A percentile compares a stretch with the other conserved stretches of the same genome.
Evolutionary conservation across 2,113 vertebrate genomes (phyloP).

Genomic region (Sinocyclocheilus anshuiensis): DNA sequence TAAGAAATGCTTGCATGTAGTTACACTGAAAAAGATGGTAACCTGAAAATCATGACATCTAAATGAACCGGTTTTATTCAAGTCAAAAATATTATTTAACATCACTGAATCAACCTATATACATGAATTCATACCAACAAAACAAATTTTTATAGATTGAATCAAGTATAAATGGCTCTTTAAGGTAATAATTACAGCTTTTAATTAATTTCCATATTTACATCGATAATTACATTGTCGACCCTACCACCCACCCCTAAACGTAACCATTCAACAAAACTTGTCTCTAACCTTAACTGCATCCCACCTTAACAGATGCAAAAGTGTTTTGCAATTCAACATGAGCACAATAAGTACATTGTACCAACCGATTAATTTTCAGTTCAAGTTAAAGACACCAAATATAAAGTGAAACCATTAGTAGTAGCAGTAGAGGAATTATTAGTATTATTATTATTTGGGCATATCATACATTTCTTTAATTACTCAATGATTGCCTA

Average conservation of each 20-base stretch:
- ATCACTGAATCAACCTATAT: neutral
- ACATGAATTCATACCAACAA: no score
- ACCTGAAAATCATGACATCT: neutral
- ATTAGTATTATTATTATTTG: neutral
- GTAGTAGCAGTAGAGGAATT: neutral
- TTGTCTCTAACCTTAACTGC: neutral
- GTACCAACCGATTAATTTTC: no score
- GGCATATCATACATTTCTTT: neutral
- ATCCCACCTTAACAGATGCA: neutral
- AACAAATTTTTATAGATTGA: no score
- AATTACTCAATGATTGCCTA: neutral
- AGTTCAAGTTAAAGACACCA: neutral
- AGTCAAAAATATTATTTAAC: neutral
- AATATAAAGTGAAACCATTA: neutral
- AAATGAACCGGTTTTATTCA: neutral
- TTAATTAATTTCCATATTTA: neutral
- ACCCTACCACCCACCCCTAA: neutral
- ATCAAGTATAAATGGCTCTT: no score
- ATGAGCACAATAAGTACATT: neutral
- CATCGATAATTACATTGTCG: neutral
- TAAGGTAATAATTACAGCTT: neutral
- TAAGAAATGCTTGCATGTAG: neutral
- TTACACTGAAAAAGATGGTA: neutral
- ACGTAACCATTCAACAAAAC: neutral
- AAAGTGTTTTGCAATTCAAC: neutral